Conservation (phyloP, 2,797 vertebrate genomes). For the Sebastes goodei region DNA sequence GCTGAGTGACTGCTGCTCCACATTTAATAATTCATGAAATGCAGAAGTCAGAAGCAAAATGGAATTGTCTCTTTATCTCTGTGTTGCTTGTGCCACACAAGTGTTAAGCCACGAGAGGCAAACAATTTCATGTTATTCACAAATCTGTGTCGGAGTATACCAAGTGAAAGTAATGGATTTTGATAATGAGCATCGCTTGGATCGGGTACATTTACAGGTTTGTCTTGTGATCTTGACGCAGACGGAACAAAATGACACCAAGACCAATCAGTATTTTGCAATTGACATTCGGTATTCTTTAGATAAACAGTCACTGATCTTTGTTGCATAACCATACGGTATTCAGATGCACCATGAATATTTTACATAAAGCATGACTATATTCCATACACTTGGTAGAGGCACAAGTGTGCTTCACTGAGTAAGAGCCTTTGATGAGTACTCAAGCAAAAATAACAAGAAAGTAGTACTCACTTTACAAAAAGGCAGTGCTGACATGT, state of each 20-base stretch:
- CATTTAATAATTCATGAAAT: slow-evolving; percentile 61
- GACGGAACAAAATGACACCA: not conserved
- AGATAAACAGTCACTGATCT: not conserved
- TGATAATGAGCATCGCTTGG: not conserved
- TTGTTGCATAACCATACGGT: not conserved
- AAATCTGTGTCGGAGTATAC: not conserved
- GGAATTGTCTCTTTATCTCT: slow-evolving; percentile 18
- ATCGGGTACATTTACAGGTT: not conserved
- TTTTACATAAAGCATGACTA: slow-evolving; percentile 14
- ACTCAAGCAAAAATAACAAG: slow-evolving; percentile 20
- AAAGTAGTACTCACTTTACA: not conserved
- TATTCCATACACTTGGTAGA: not conserved
- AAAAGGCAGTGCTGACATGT: not conserved
- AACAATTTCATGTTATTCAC: not conserved
- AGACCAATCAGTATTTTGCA: not conserved
- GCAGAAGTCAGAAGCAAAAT: slow-evolving; percentile 25
- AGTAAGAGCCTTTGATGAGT: slow-evolving; percentile 15
- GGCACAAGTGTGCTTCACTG: not conserved
- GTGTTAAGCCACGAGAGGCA: not conserved
- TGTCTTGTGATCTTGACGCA: not conserved
- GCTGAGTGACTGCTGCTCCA: slow-evolving; percentile 42
- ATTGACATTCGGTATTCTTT: not conserved
- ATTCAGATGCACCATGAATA: slow-evolving; percentile 9
- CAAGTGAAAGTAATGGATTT: not conserved
- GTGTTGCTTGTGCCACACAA: not conserved